These are phyloP conservation scores for Amblyornis subalaris DNA, from an alignment of 2,113 vertebrate genomes.

Conservation along the genomic window DNA sequence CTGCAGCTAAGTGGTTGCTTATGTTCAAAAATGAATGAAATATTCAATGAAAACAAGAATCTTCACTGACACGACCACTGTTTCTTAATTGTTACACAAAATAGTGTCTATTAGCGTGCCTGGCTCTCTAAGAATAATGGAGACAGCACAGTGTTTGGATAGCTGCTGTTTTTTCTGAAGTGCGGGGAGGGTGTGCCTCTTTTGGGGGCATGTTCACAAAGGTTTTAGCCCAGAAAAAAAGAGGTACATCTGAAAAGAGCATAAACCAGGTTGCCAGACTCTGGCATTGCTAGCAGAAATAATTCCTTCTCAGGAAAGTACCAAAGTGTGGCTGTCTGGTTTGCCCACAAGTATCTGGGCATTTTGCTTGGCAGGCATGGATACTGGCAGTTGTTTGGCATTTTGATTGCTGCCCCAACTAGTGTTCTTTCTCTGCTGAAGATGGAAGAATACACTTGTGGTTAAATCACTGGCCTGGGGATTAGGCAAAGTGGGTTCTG, in stretches of 20 bases:
- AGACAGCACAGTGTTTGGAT: conserved; percentile 13
- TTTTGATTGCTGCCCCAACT: conserved; percentile 10
- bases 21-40: conserved; percentile 57
- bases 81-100: conserved; percentile 26
- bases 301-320: conserved; percentile 36
- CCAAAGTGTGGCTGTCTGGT: conserved; percentile 33
- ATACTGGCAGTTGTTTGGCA: neutral
- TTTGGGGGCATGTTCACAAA: conserved; percentile 21
- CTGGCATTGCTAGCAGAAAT: conserved; percentile 5
- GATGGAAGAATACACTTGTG: conserved; percentile 44
- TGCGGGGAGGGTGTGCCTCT: neutral
- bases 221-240: conserved; percentile 25
- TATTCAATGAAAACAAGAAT: conserved; percentile 37
- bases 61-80: neutral
- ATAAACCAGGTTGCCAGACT: conserved; percentile 35
- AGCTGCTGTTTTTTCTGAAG: neutral
- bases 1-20: conserved; percentile 50
- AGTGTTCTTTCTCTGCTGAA: conserved; percentile 18
- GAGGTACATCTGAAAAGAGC: conserved; percentile 47
- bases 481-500: conserved; percentile 33
- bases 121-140: conserved; percentile 38
- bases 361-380: conserved; percentile 33
- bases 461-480: conserved; percentile 32
- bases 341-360: conserved; percentile 31
- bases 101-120: neutral